Evolutionary conservation across 2,797 vertebrate genomes (phyloP).

Genomic region (Pipistrellus nathusii): DNA sequence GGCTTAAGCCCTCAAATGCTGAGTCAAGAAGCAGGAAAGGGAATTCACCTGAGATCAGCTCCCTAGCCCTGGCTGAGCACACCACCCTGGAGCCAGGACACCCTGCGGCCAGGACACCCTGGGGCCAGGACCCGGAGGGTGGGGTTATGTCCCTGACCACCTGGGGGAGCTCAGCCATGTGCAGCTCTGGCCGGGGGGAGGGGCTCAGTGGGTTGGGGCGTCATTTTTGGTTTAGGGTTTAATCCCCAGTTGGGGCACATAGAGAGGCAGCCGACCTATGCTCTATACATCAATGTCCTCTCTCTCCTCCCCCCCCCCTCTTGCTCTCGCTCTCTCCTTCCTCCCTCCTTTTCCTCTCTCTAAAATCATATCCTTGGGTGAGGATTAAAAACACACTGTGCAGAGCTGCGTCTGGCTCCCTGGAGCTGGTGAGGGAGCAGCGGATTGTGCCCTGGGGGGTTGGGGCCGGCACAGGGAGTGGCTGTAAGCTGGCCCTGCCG

Average conservation of each 20-base stretch:
- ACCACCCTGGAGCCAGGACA: too few relatives aligned
- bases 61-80: not conserved
- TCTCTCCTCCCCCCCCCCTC: not conserved
- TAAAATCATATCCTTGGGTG: not conserved
- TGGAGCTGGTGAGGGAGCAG: not conserved
- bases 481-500: not conserved
- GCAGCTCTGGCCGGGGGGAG: not conserved
- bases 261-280: not conserved
- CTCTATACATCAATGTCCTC: not conserved
- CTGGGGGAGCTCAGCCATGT: not conserved
- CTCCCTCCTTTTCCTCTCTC: not conserved
- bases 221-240: not conserved
- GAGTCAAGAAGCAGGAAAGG: not conserved
- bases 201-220: not conserved
- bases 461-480: not conserved
- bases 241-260: not conserved
- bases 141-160: not conserved
- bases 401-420: rapidly evolving
- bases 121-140: too few relatives aligned
- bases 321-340: not conserved
- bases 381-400: not conserved
- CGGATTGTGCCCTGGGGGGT: not conserved
- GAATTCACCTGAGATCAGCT: not conserved
- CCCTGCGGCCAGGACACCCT: too few relatives aligned
- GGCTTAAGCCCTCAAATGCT: not conserved